Conservation (phyloP, 1,140 invertebrate species). For the Habropoda laboriosa region DNA sequence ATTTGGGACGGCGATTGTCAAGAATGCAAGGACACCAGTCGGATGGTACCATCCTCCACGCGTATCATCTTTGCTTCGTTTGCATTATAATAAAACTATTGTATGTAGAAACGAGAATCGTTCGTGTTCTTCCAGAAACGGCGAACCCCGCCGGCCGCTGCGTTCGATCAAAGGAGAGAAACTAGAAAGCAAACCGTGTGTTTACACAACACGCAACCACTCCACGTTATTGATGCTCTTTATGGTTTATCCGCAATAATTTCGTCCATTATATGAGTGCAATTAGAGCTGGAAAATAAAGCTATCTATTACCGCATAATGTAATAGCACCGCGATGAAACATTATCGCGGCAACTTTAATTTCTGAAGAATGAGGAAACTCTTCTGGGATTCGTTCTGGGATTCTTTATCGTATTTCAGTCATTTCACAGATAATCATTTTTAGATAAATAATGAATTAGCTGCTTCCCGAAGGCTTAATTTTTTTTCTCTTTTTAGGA, state of each 20-base stretch:
- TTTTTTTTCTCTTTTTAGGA: too few species aligned
- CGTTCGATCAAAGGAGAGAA: constrained; percentile 51
- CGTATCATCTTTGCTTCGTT: constrained; percentile 8
- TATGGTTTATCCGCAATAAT: constrained; percentile 49
- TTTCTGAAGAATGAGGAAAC: too few species aligned
- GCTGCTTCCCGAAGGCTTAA: too few species aligned
- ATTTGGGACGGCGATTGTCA: constrained; percentile 61
- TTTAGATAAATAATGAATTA: too few species aligned
- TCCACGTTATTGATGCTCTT: constrained; percentile 14
- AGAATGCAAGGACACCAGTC: constrained; percentile 60
- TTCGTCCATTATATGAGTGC: constrained; percentile 36
- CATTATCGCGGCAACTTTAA: too few species aligned
- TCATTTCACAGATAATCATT: too few species aligned
- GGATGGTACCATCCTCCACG: constrained; percentile 27
- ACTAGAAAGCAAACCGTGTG: constrained; percentile 51
- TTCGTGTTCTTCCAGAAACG: neutral
- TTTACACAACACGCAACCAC: constrained; percentile 14
- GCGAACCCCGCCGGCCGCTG: constrained; percentile 4
- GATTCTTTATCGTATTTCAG: too few species aligned
- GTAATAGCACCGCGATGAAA: neutral
- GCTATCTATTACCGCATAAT: neutral
- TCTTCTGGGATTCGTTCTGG: too few species aligned
- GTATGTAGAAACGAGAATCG: constrained; percentile 4
- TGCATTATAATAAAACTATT: constrained; percentile 42
- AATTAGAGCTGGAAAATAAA: constrained; percentile 27